Evolutionary conservation across 2,113 vertebrate genomes (phyloP).

Genomic region (Dascyllus trimaculatus): DNA sequence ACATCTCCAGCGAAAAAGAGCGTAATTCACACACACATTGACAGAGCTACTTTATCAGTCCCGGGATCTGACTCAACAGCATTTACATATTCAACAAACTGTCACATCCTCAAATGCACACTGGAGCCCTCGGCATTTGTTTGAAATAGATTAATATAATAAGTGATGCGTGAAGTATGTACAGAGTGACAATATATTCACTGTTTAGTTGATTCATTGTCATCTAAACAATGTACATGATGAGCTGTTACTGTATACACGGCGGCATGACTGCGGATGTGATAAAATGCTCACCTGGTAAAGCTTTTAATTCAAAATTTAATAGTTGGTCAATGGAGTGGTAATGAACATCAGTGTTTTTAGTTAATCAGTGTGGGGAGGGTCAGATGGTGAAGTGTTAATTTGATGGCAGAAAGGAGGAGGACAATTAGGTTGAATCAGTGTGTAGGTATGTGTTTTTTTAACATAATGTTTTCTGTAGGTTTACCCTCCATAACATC

Average conservation of each 20-base stretch:
- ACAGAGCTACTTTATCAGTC: slow-evolving; percentile 74
- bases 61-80: slow-evolving; percentile 68
- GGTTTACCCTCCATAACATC: slow-evolving; percentile 43
- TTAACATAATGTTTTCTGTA: slow-evolving; percentile 16
- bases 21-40: slow-evolving; percentile 49
- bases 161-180: slow-evolving; percentile 70
- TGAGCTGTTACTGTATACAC: slow-evolving; percentile 28
- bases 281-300: slow-evolving; percentile 29
- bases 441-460: not conserved
- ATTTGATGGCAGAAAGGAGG: not conserved
- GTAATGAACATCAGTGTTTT: slow-evolving; percentile 42
- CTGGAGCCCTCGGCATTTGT: slow-evolving; percentile 59
- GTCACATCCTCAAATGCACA: slow-evolving; percentile 69
- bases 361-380: slow-evolving; percentile 1
- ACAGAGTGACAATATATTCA: slow-evolving; percentile 70
- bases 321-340: slow-evolving; percentile 19
- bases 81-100: slow-evolving; percentile 83
- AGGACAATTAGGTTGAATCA: not conserved
- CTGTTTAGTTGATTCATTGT: slow-evolving; percentile 49
- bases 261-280: slow-evolving; percentile 33
- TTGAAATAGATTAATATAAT: slow-evolving; percentile 72
- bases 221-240: slow-evolving; percentile 55
- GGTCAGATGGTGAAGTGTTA: slow-evolving; percentile 2
- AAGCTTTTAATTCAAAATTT: slow-evolving; percentile 28
- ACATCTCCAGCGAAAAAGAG: slow-evolving; percentile 48